These are phyloP conservation scores for Phortica variegata DNA, from an alignment of 1,140 invertebrate genomes.

Conservation along the genomic window DNA sequence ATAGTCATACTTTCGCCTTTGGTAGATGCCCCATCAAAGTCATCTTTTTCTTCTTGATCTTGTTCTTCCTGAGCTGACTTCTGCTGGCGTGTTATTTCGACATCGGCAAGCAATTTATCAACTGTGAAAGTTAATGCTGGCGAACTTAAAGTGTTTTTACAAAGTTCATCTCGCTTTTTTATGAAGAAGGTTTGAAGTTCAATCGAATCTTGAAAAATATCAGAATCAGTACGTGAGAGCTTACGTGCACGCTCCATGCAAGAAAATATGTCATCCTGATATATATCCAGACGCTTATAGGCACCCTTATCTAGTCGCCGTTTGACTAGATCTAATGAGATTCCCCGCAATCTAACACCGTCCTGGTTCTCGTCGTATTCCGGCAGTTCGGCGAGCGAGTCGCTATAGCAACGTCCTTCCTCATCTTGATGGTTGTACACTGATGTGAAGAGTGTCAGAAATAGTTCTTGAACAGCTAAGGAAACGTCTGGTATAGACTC, in stretches of 20 bases:
- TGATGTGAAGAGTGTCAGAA: conserved; percentile 88
- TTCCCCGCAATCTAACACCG: conserved; percentile 69
- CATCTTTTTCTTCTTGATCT: conserved; percentile 60
- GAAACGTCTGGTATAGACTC: conserved; percentile 86
- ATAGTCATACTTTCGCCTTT: conserved; percentile 55
- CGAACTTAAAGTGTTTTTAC: conserved; percentile 78
- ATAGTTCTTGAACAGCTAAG: conserved; percentile 85
- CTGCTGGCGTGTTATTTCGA: conserved; percentile 74
- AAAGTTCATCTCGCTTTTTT: conserved; percentile 72
- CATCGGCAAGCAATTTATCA: conserved; percentile 69
- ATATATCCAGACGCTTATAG: conserved; percentile 89
- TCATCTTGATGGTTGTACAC: conserved; percentile 96
- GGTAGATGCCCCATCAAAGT: conserved; percentile 25
- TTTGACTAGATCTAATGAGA: conserved; percentile 85
- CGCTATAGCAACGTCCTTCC: conserved; percentile 92
- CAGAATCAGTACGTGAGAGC: conserved; percentile 86
- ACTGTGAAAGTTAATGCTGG: conserved; percentile 82
- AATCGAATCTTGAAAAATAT: conserved; percentile 92
- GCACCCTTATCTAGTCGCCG: conserved; percentile 80
- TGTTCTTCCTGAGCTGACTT: conserved; percentile 84
- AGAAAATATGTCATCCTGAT: conserved; percentile 95
- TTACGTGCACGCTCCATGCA: conserved; percentile 88
- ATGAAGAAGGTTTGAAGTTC: conserved; percentile 94
- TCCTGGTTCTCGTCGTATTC: conserved; percentile 79
- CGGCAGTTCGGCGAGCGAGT: conserved; percentile 91